Evolutionary conservation across 2,797 vertebrate species (phyloP).

Genomic region (Sorex maritimensis): DNA sequence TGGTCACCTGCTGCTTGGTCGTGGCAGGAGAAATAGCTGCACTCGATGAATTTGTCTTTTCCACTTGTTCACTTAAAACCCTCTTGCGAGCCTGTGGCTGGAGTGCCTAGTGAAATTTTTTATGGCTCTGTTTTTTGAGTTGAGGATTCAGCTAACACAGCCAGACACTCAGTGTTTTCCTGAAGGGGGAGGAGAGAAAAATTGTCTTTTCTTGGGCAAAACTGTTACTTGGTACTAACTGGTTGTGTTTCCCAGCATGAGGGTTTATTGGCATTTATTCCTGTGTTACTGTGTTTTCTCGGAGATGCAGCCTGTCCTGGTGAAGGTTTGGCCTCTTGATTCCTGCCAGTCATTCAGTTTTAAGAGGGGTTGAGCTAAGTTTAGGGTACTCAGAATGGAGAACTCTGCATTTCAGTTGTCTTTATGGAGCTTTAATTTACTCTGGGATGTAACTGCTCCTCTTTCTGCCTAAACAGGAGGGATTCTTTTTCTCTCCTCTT

Average conservation of each 20-base stretch:
- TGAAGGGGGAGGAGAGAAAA: neutral
- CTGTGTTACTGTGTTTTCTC: slow-evolving; percentile 29
- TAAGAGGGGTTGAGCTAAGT: slow-evolving; percentile 20
- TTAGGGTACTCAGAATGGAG: neutral
- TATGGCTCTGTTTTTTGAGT: slow-evolving; percentile 4
- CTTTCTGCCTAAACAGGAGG: neutral
- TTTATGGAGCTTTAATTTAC: slow-evolving; percentile 38
- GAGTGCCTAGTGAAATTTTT: neutral
- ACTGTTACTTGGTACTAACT: neutral
- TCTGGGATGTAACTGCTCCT: neutral
- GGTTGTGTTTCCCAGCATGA: neutral
- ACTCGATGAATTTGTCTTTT: neutral
- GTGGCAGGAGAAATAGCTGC: neutral
- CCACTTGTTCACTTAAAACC: slow-evolving; percentile 23
- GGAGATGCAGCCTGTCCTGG: neutral
- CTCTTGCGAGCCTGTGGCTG: neutral
- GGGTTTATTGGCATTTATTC: slow-evolving; percentile 33
- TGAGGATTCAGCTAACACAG: neutral
- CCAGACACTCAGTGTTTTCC: slow-evolving; percentile 5
- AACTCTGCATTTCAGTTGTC: neutral
- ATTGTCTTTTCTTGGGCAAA: slow-evolving; percentile 6
- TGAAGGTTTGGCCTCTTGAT: slow-evolving; percentile 47
- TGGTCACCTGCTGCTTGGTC: neutral
- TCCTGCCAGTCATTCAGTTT: slow-evolving; percentile 30
- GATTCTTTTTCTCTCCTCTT: slow-evolving; percentile 2